Base-by-base conservation (phyloP, 2,888 invertebrate species). In the Napeogenes sylphis region DNA sequence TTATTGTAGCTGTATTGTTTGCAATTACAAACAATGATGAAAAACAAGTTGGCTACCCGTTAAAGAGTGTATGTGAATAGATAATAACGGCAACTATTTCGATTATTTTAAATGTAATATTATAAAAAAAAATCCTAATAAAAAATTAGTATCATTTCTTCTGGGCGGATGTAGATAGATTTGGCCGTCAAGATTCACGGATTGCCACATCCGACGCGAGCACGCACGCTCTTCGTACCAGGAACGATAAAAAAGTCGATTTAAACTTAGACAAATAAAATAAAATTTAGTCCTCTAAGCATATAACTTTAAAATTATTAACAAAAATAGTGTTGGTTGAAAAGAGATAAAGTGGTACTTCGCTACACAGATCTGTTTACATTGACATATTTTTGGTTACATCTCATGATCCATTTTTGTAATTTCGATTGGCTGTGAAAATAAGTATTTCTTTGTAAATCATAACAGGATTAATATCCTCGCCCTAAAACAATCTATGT, bases 401-500 rank as follows among this genome's bases (percentile, higher is more conserved):
- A 51, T 51, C 8, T 51, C 30, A 21, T 8, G 5, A 14, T 13
- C 14, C 8, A 14, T 21, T 12, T 10, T 51, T 30, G 6, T 30
- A 51, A 8, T 3, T 51, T 51, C 8, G 3, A 51, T 51, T 10
- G 51, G 30, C n/a, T 30, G 30, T 51, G 30, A 51, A 51, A 12
- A 51, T 51, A 51, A 71, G 64, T 56, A 56, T 68, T 68, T 69
- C 72, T 78, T 78, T 75, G 71, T 70, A 79, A 80, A 81, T 79
- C 75, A 83, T 80, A 79, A 77, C 75, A 79, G 72, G 74, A 73
- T 76, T 79, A 77, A 81, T 78, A 83, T 79, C 75, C 74, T 72
- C 80, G 78, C 81, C 79, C 75, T 73, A 76, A 77, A 81, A 81
- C 83, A 83, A 84, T 85, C 82, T 80, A 82, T 85, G 84, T 85